phyloP scores from a whole-genome alignment of 2,888 invertebrate genomes.

The Cylloceria caligata region DNA sequence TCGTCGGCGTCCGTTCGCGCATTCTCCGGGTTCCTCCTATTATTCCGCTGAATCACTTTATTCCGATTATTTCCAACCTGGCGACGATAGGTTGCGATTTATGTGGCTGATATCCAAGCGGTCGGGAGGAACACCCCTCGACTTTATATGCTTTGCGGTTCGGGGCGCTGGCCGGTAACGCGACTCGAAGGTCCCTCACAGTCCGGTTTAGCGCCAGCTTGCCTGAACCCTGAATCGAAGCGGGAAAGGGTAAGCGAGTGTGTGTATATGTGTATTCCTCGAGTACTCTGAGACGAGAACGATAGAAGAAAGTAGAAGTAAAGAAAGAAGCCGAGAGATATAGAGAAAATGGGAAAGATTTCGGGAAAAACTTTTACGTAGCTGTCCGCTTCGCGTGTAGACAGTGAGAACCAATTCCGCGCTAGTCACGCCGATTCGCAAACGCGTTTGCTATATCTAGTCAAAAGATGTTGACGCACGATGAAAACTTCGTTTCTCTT shows the following conservation, averaged over 20 bases:
- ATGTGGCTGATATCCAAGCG: constrained; percentile 65
- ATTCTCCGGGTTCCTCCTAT: constrained; percentile 68
- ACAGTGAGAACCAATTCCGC: constrained; percentile 49
- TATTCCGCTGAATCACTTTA: constrained; percentile 79
- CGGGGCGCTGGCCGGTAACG: constrained; percentile 20
- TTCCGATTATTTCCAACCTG: constrained; percentile 79
- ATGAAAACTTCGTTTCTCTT: constrained; percentile 33
- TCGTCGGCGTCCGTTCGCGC: constrained; percentile 48
- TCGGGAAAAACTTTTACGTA: constrained; percentile 52
- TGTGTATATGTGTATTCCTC: constrained; percentile 16
- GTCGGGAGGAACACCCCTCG: constrained; percentile 47
- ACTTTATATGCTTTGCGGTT: constrained; percentile 60
- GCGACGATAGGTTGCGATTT: constrained; percentile 73
- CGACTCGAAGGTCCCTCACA: constrained; percentile 50
- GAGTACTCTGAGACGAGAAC: constrained; percentile 21
- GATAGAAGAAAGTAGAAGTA: constrained; percentile 19
- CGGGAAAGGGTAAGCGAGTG: background rate
- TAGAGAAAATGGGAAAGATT: constrained; percentile 7
- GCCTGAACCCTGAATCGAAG: constrained; percentile 35
- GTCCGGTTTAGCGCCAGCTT: constrained; percentile 62
- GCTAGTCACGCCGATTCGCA: constrained; percentile 19
- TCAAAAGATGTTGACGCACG: constrained; percentile 56
- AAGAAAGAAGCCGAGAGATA: constrained; percentile 1
- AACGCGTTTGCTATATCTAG: constrained; percentile 18
- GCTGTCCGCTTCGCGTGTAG: constrained; percentile 22